Base-by-base conservation (phyloP, 2,888 invertebrate genomes). In the Nemotelus pantherinus region DNA sequence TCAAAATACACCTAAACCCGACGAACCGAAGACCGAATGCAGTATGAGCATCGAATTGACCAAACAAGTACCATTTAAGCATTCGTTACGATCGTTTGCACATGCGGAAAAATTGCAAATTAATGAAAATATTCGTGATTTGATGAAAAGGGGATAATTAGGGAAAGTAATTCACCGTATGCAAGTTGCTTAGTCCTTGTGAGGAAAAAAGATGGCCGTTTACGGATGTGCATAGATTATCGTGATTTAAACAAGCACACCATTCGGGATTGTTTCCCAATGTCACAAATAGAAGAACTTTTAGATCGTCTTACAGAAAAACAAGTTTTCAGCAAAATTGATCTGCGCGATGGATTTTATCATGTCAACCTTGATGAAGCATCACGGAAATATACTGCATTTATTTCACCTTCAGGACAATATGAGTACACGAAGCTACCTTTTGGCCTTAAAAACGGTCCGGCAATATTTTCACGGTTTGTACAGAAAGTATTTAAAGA, bases 401-500 rank as follows among this genome's bases (percentile, higher is more conserved):
- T 71, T 55, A 25, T 71, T 5, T 43, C 71, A 55, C 53, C 55
- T 39, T 55, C 57, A 3, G 71, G 71, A 25, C 71, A 71, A 44
- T 71, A 71, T 43, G 71, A 71, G 57, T 71, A 39, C 44, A 55
- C 50, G 44, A 71, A 71, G 25, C 41, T 71, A 10, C 71, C 71
- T 4, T 71, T 71, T 50, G 71, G 71, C 3, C 48, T 67, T 47
- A 44, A 67, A n/a, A 67, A 67, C 39, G 67, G 47, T 45, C 67
- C 67, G 7, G 55, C 71, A 3, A 43, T 53, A 10, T 71, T 71
- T 57, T 57, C 41, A 41, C 10, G 57, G 44, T 71, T 48, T 57
- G 57, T 45, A 10, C 65, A 65, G 10, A 41, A 25, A 10, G 45
- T 65, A 3, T 71, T 71, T 55, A 71, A 71, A 57, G 43, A 71